Conservation (phyloP, 2,888 invertebrate species). For the Crioceris asparagi region DNA sequence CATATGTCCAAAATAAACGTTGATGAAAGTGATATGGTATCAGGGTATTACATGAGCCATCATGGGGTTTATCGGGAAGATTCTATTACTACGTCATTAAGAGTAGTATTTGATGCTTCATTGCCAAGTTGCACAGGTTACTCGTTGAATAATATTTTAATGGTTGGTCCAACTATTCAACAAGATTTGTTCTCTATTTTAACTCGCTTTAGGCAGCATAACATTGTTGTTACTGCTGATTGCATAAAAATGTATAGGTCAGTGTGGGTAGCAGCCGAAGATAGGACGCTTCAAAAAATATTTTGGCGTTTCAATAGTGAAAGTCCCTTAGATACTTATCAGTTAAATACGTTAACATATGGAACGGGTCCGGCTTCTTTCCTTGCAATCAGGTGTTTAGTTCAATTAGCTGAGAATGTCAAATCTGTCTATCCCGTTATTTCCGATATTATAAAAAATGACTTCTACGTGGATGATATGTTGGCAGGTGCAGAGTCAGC, state of each 20-base stretch:
- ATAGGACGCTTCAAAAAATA: neutral
- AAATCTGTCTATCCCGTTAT: slow-evolving; percentile 3
- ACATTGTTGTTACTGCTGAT: slow-evolving; percentile 1
- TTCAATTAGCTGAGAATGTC: slow-evolving; percentile 3
- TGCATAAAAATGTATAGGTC: slow-evolving; percentile 2
- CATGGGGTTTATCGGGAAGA: slow-evolving; percentile 7
- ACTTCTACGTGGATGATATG: slow-evolving; percentile 13
- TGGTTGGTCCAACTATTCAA: neutral
- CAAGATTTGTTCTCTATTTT: neutral
- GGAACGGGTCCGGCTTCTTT: neutral
- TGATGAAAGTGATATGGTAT: neutral
- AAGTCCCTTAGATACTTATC: neutral
- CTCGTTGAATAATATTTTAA: slow-evolving; percentile 1
- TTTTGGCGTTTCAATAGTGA: neutral
- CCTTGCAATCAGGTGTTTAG: slow-evolving; percentile 5
- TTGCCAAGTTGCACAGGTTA: neutral
- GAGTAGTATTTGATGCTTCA: slow-evolving; percentile 1
- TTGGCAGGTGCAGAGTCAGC: slow-evolving; percentile 6
- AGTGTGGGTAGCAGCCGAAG: neutral
- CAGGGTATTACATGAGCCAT: slow-evolving; percentile 13
- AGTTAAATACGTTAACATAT: slow-evolving; percentile 1
- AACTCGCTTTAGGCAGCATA: neutral
- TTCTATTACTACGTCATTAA: neutral
- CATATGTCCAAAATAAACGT: slow-evolving; percentile 8
- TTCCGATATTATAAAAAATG: slow-evolving; percentile 5